These are phyloP conservation scores for Drosophila anomalata DNA, from an alignment of 2,888 invertebrate species.

Conservation along the genomic window DNA sequence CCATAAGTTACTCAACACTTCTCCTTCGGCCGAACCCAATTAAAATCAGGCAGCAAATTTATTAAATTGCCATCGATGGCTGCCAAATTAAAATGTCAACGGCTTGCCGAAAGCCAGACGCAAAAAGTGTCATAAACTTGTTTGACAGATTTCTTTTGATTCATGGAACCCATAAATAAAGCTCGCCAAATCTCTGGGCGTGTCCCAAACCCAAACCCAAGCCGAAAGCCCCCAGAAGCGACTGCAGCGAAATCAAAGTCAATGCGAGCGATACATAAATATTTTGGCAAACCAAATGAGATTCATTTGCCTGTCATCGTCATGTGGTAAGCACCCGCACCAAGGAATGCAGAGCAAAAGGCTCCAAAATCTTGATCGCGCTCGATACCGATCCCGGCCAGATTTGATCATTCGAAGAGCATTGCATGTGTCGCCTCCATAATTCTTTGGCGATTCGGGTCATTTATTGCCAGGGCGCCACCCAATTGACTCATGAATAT, in stretches of 20 bases:
- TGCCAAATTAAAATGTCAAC: constrained; percentile 79
- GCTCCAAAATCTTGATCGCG: constrained; percentile 4
- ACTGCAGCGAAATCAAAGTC: constrained; percentile 50
- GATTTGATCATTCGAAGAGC: constrained; percentile 20
- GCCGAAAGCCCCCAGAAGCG: constrained; percentile 16
- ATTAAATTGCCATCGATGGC: constrained; percentile 73
- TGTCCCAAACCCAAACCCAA: constrained; percentile 44
- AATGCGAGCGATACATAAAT: constrained; percentile 72
- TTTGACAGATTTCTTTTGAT: constrained; percentile 76
- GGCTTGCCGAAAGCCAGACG: constrained; percentile 44
- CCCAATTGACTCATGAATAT: constrained; percentile 50
- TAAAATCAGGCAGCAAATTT: constrained; percentile 64
- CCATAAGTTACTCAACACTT: constrained; percentile 65
- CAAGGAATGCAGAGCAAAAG: constrained; percentile 34
- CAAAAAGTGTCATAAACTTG: constrained; percentile 73
- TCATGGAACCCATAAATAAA: constrained; percentile 70
- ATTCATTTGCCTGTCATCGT: constrained; percentile 73
- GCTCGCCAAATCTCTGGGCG: constrained; percentile 63
- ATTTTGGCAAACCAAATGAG: constrained; percentile 75
- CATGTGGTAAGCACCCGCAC: constrained; percentile 57
- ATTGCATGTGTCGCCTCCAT: constrained; percentile 71
- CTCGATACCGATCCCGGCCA: constrained; percentile 24
- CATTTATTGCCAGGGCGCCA: constrained; percentile 69
- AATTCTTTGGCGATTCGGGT: constrained; percentile 50
- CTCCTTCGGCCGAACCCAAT: constrained; percentile 51